A percentile compares a stretch with the other conserved stretches of the same genome.
Evolutionary conservation across 2,797 vertebrate species (phyloP).

Genomic region (Ptychadena robeensis): DNA sequence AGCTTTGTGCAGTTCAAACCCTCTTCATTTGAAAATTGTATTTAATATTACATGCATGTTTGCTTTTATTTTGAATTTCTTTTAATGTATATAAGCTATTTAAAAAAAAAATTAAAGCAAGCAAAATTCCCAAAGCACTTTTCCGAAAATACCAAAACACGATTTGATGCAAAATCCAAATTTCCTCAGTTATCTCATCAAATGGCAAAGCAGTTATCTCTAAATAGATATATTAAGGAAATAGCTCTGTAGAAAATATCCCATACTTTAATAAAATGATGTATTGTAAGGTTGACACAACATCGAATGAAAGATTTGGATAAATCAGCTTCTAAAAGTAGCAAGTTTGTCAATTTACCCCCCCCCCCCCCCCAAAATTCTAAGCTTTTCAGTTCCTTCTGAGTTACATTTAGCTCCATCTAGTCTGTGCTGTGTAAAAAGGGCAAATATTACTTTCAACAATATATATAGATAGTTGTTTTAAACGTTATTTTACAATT

Average conservation of each 20-base stretch:
- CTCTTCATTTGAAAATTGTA: constrained; percentile 5
- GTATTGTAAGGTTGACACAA: background rate
- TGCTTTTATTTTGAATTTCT: background rate
- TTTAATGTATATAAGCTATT: constrained; percentile 42
- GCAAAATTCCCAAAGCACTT: constrained; percentile 33
- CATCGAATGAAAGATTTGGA: background rate
- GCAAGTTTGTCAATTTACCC: background rate
- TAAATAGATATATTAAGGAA: background rate
- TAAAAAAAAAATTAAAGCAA: constrained; percentile 12
- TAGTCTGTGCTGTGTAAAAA: constrained; percentile 77
- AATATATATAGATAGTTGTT: constrained; percentile 72
- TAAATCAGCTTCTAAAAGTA: too few species aligned
- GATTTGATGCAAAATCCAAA: constrained; percentile 10
- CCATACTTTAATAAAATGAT: background rate
- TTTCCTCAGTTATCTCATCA: background rate
- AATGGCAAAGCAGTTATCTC: background rate
- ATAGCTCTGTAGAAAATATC: background rate
- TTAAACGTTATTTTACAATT: constrained; percentile 68
- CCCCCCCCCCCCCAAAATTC: background rate
- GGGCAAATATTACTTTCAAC: constrained; percentile 72
- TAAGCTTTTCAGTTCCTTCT: background rate
- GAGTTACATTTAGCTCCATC: constrained; percentile 70
- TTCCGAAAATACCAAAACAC: constrained; percentile 19
- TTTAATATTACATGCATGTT: constrained; percentile 17
- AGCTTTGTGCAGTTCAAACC: constrained; percentile 23